Evolutionary conservation across 92 coral and sea anemone species (phyloP).

Genomic region (Anthopleura xanthogrammica): DNA sequence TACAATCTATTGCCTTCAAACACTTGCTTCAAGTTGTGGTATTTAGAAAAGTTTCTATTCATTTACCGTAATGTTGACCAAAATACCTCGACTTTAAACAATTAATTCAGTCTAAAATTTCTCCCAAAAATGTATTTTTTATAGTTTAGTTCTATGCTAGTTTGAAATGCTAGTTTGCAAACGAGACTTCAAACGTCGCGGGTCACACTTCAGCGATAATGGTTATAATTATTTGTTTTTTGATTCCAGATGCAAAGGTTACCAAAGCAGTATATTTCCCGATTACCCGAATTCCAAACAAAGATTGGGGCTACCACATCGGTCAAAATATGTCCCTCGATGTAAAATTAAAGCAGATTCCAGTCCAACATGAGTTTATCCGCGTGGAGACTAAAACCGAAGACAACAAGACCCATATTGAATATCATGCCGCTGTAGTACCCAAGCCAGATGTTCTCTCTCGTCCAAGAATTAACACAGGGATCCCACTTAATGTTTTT

Average conservation of each 20-base stretch:
- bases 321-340: not conserved
- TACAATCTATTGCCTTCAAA: no score
- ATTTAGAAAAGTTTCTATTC: no score
- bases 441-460: constrained; percentile 60
- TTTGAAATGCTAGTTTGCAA: no score
- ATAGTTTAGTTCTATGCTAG: no score
- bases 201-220: no score
- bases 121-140: no score
- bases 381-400: constrained; percentile 62
- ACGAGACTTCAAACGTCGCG: no score
- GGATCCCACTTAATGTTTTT: constrained; percentile 77
- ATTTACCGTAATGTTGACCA: no score
- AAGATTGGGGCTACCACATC: constrained; percentile 59
- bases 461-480: constrained; percentile 38
- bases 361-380: constrained; percentile 72
- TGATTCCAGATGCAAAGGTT: constrained; percentile 25
- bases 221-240: not conserved
- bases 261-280: constrained; percentile 28
- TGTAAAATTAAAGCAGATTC: not conserved
- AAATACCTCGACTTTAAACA: no score
- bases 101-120: no score
- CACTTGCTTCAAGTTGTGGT: no score
- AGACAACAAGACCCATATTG: constrained; percentile 55
- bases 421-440: constrained; percentile 82
- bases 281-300: constrained; percentile 50